These are phyloP conservation scores for Hippoglossus stenolepis DNA, from an alignment of 2,113 vertebrate genomes.

Conservation along the genomic window DNA sequence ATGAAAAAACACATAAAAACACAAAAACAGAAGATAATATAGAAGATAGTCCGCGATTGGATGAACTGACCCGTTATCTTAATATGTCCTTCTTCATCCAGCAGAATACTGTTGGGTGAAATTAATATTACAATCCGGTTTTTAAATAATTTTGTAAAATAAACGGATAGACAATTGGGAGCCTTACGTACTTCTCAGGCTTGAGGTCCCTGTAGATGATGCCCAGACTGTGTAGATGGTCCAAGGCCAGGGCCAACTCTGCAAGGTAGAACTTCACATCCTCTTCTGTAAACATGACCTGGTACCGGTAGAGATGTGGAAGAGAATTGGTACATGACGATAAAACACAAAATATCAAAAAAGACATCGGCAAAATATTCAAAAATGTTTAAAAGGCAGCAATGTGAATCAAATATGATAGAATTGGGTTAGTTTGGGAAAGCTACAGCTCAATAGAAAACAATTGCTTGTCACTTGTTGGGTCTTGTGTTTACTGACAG, in stretches of 20 bases:
- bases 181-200: conserved; percentile 93
- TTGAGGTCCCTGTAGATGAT: conserved; percentile 99
- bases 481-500: background rate
- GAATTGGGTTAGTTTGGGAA: background rate
- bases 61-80: conserved; percentile 91
- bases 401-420: background rate
- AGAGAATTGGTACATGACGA: background rate
- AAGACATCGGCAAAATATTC: background rate
- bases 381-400: background rate
- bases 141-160: background rate
- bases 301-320: conserved; percentile 6
- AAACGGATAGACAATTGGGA: background rate
- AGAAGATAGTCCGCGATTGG: background rate
- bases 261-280: conserved; percentile 99
- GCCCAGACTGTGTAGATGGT: conserved; percentile 97
- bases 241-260: conserved; percentile 97
- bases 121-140: background rate
- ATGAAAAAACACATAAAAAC: background rate
- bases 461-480: background rate
- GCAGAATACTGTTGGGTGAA: conserved; percentile 88
- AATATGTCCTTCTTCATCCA: conserved; percentile 97
- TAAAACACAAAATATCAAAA: background rate
- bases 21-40: background rate
- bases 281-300: conserved; percentile 99
- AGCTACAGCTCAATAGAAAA: background rate